These are phyloP conservation scores for Chloropsis hardwickii DNA, from an alignment of 2,113 vertebrate genomes.

Conservation along the genomic window DNA sequence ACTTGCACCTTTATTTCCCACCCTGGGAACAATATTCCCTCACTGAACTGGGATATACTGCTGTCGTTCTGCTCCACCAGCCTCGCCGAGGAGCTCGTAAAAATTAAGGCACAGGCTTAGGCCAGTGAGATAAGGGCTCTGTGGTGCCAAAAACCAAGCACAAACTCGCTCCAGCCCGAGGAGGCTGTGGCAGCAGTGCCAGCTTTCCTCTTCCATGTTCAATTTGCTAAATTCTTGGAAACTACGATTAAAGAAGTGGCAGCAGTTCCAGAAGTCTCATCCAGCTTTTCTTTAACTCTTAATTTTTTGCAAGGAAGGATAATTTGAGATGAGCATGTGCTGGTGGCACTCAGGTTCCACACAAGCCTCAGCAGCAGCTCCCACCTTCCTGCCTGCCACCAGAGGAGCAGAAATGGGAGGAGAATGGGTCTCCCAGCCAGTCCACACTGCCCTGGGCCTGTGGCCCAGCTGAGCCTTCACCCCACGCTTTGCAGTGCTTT, in stretches of 20 bases:
- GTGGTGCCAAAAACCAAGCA: conserved; percentile 26
- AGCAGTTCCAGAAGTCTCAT: conserved; percentile 22
- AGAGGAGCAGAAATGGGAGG: not conserved
- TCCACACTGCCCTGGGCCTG: accelerated
- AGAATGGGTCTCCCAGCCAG: not conserved
- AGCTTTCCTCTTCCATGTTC: conserved; percentile 57
- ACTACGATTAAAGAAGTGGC: conserved; percentile 33
- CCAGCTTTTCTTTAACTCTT: conserved; percentile 38
- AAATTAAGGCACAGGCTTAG: conserved; percentile 55
- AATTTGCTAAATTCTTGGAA: conserved; percentile 68
- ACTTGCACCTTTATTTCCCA: conserved; percentile 36
- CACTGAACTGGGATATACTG: not conserved
- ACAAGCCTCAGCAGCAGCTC: accelerated
- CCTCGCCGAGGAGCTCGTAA: not conserved
- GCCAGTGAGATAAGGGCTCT: conserved; percentile 45
- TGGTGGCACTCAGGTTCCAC: not conserved
- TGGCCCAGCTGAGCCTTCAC: not conserved
- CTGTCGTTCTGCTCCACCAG: not conserved
- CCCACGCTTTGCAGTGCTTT: not conserved
- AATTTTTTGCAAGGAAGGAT: conserved; percentile 17
- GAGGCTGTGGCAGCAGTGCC: not conserved
- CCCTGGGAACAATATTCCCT: conserved; percentile 51
- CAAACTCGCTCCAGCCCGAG: conserved; percentile 31
- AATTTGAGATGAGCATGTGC: not conserved
- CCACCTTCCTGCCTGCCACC: not conserved